phyloP scores from a whole-genome alignment of 1,140 invertebrate species.

The Trachelipus rathkii region DNA sequence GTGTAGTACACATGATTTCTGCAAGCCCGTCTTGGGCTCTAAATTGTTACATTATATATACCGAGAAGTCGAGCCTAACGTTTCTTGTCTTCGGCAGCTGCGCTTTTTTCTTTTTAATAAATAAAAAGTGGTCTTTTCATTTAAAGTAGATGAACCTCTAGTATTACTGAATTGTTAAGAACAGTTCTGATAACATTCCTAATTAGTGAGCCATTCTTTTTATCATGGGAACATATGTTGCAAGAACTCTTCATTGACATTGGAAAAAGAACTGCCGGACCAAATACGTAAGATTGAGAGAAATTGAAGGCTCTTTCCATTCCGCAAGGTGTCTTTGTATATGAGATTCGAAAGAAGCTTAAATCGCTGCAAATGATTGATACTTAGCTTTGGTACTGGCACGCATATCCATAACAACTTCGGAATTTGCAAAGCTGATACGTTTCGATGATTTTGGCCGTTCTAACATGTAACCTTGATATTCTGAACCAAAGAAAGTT shows the following conservation, averaged over 20 bases:
- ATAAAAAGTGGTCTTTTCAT: slow-evolving; percentile 52
- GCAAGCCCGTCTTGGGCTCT: slow-evolving; percentile 59
- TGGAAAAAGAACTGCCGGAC: slow-evolving; percentile 49
- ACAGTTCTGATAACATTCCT: slow-evolving; percentile 88
- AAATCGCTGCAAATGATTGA: slow-evolving; percentile 38
- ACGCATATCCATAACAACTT: slow-evolving; percentile 39
- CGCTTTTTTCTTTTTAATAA: slow-evolving; percentile 49
- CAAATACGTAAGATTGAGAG: slow-evolving; percentile 68
- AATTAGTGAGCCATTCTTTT: slow-evolving; percentile 71
- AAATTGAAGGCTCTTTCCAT: slow-evolving; percentile 41
- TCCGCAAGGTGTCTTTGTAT: slow-evolving; percentile 29
- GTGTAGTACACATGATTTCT: slow-evolving; percentile 74
- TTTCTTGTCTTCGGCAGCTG: slow-evolving; percentile 52
- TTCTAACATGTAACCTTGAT: slow-evolving; percentile 36
- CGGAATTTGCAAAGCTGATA: slow-evolving; percentile 32
- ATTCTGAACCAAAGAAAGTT: slow-evolving; percentile 41
- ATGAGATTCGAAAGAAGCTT: slow-evolving; percentile 42
- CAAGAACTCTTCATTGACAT: slow-evolving; percentile 57
- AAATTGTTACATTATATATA: slow-evolving; percentile 81
- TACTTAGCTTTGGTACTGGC: slow-evolving; percentile 35
- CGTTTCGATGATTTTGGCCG: slow-evolving; percentile 29
- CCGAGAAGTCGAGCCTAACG: slow-evolving; percentile 71
- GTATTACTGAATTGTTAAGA: slow-evolving; percentile 85
- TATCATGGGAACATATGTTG: slow-evolving; percentile 66
- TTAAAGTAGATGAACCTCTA: slow-evolving; percentile 77